Evolutionary conservation across 2,888 invertebrate genomes (phyloP).

Genomic region (Sisyra terminalis): DNA sequence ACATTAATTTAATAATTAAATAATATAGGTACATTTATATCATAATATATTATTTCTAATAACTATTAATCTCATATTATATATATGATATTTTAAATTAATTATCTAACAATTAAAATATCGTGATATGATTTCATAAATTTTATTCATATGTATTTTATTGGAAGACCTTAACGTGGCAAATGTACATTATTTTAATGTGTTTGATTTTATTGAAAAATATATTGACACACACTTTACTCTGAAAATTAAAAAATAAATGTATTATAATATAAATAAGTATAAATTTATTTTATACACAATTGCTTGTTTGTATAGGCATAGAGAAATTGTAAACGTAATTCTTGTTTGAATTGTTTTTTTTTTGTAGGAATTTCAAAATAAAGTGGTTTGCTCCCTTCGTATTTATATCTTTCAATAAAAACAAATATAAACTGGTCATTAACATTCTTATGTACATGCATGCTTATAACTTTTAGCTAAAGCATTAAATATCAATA

Average conservation of each 20-base stretch:
- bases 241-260: background rate
- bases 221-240: too few relatives aligned
- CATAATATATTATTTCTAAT: constrained; percentile 2
- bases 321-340: too few relatives aligned
- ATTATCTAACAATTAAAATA: background rate
- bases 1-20: constrained; percentile 1
- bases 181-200: constrained; percentile 6
- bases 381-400: too few relatives aligned
- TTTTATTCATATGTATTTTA: constrained; percentile 1
- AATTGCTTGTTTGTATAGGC: too few relatives aligned
- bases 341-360: too few relatives aligned
- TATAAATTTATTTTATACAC: too few relatives aligned
- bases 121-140: background rate
- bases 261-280: background rate
- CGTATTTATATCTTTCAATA: too few relatives aligned
- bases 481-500: background rate
- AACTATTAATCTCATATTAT: constrained; percentile 1
- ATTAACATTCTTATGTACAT: constrained; percentile 1
- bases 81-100: constrained; percentile 2
- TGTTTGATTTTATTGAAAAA: constrained; percentile 1
- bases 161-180: constrained; percentile 9
- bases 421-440: too few relatives aligned
- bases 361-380: too few relatives aligned
- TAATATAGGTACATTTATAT: background rate
- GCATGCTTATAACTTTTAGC: background rate